Percentiles rank a stretch among this genome's conserved stretches.
Evolutionary conservation across 1,140 invertebrate species (phyloP).

Genomic region (Saccostrea glomerata): DNA sequence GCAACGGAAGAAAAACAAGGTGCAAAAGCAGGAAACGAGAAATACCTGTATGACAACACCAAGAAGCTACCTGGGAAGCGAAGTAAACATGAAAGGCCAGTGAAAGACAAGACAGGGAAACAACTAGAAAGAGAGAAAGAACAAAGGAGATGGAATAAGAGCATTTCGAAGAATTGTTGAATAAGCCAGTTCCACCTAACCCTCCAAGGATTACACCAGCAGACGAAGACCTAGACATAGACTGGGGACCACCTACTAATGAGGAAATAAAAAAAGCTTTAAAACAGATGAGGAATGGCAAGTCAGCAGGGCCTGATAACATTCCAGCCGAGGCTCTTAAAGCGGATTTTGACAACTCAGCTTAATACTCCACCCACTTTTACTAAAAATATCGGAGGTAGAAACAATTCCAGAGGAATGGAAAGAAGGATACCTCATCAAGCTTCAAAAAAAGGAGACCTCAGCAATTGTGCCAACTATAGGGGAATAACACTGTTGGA

Average conservation of each 20-base stretch:
- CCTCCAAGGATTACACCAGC: not conserved
- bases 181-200: not conserved
- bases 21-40: conserved; percentile 39
- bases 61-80: conserved; percentile 46
- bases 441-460: not conserved
- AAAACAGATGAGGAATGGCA: not conserved
- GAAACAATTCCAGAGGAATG: not conserved
- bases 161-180: not conserved
- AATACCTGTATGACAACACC: conserved; percentile 50
- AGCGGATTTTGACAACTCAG: not conserved
- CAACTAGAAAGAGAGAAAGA: not conserved
- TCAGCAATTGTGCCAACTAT: not conserved
- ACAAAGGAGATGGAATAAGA: not conserved
- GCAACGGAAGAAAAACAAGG: conserved; percentile 53
- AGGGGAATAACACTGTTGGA: not conserved
- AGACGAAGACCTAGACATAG: not conserved
- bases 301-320: not conserved
- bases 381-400: not conserved
- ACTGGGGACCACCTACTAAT: not conserved
- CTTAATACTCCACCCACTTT: not conserved
- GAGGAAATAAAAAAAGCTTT: not conserved
- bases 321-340: no score
- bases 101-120: not conserved
- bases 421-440: not conserved
- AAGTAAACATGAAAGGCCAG: not conserved